Evolutionary conservation across 1,140 invertebrate species (phyloP), one percentile per base, ranked within the genome.

Genomic region (Ostrea denselamellosa): DNA sequence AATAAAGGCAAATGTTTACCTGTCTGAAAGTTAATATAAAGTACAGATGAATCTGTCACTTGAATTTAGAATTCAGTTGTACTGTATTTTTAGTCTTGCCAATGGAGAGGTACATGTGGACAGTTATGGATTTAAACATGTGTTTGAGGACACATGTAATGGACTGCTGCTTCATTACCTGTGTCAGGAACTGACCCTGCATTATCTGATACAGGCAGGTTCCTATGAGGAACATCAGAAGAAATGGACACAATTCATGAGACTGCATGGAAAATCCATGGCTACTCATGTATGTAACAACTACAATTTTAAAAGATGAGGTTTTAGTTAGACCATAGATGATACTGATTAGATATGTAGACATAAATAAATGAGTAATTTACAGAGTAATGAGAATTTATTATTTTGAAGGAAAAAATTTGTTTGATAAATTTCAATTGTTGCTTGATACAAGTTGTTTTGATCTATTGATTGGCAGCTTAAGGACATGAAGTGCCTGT

Each of bases 91-190:
- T 89, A 95, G 95, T 86, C 87, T 95, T 65, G 87, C 92, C 34
- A 91, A 91, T n/a, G 87, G 92, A 28, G 93, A 94, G 86, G 94
- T 93, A 28, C 95, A 96, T 91, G 95, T 96, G 10, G 96, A 96
- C 90, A 91, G 89, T 22, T 95, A 96, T 90, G 96, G 96, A 17
- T 96, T 96, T 89, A 94, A 95, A 71, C 95, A 96, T 81, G 90
- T 90, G 51, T 93, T 91, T 87, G 93, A 95, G 84, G 92, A 93
- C 65, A 93, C 94, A 4, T 95, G 94, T 51, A 93, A 94, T 44
- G 93, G 93, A 3, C 90, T 95, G 7, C 92, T 95, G 8, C 90
- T 96, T 9, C 96, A 96, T 89, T 96, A 96, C 91, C 94, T 96
- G 85, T 96, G 95, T 89, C 94, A 95, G 34, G 95, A 96, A 85